A percentile compares a stretch with the other conserved stretches of the same genome.
Conservation (phyloP, 2,888 invertebrate genomes). For the Yponomeuta evonymella region DNA sequence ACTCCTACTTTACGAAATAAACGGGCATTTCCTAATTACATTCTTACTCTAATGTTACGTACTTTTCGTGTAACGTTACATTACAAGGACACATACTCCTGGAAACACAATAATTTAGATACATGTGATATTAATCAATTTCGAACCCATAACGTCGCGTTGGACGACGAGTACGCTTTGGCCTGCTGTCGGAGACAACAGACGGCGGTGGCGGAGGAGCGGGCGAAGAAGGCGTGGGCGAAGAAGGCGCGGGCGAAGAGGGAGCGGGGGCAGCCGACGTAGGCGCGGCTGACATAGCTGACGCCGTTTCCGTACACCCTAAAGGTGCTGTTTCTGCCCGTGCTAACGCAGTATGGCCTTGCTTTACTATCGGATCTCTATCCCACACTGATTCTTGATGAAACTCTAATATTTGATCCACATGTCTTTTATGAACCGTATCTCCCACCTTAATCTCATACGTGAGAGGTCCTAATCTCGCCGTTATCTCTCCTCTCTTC, state of each 20-base stretch:
- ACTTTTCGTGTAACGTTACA: too few species aligned
- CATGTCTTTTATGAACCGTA: background rate
- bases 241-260: background rate
- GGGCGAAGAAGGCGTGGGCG: too few species aligned
- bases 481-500: background rate
- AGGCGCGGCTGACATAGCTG: background rate
- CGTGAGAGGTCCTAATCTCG: background rate
- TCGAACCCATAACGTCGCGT: too few species aligned
- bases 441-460: background rate
- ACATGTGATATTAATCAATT: too few species aligned
- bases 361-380: background rate
- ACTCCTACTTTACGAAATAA: too few species aligned
- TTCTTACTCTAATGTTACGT: too few species aligned
- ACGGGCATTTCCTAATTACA: too few species aligned
- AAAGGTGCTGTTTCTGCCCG: background rate
- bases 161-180: background rate
- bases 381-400: background rate
- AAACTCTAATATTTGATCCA: background rate
- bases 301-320: background rate
- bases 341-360: background rate
- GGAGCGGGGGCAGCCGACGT: background rate
- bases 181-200: background rate
- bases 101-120: too few species aligned
- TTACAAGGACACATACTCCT: too few species aligned
- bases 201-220: background rate